These are phyloP conservation scores for Hydraecia micacea DNA, from an alignment of 2,888 invertebrate species.

Conservation along the genomic window DNA sequence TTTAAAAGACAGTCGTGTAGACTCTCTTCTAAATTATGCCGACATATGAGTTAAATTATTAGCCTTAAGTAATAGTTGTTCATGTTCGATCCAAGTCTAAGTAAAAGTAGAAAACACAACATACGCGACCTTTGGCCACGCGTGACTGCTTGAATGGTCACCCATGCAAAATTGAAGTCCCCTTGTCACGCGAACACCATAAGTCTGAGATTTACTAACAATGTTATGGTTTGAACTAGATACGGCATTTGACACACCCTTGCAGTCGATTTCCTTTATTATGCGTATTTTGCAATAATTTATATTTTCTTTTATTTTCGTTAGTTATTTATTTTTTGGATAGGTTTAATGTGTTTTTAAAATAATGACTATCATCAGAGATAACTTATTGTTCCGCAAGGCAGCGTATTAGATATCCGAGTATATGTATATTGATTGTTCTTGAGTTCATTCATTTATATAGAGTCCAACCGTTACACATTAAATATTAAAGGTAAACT, in stretches of 20 bases:
- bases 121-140: conserved; percentile 71
- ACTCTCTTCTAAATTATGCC: neutral
- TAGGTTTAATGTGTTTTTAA: neutral
- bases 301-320: neutral
- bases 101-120: conserved; percentile 57
- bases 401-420: neutral
- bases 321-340: neutral
- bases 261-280: neutral
- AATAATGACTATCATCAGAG: neutral
- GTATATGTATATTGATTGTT: neutral
- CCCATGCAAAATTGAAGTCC: conserved; percentile 71
- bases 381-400: conserved; percentile 6
- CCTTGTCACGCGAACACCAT: conserved; percentile 71
- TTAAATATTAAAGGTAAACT: neutral
- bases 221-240: conserved; percentile 34
- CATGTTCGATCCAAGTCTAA: conserved; percentile 38
- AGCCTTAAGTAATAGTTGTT: conserved; percentile 10
- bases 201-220: conserved; percentile 48
- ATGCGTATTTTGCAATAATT: neutral
- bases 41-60: conserved; percentile 4
- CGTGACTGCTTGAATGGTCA: conserved; percentile 67
- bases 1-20: neutral
- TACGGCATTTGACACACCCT: conserved; percentile 42
- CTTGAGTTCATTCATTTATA: neutral
- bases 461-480: neutral